Evolutionary conservation across 2,797 vertebrate genomes (phyloP), one percentile per base, ranked within the genome.

Genomic region (Tinamus major): DNA sequence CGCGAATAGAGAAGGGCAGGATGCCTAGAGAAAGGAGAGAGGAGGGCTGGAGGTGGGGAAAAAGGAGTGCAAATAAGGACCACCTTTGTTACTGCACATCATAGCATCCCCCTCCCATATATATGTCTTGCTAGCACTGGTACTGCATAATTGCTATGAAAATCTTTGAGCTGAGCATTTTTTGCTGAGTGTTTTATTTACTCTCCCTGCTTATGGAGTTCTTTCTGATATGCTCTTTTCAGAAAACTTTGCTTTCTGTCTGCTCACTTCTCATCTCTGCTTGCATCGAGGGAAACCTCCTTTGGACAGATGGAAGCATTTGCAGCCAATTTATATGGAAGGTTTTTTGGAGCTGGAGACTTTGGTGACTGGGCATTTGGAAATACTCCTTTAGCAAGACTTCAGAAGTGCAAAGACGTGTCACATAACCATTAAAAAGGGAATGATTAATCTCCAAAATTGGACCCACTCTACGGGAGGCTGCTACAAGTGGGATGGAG

Each of bases 81-180:
- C 35, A 16, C 44, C n/a, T 29, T 44, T 24, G n/a, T 20, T 27
- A 29, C 35, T 20, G 49, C 23, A 1, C 26, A 1, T 10, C 46
- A 15, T 33, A 10, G 62, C 17, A 5, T 48, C 39, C 53, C 20
- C 61, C 26, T 13, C 18, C 10, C 18, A 16, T 20, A 13, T 2
- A 0, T 1, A 0, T 12, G 16, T 29, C 49, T 88, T 7, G 0
- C 17, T 44, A 35, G 42, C 42, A 17, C 27, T 7, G 4, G 7
- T 13, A 0, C 37, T 3, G 29, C 15, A 18, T 33, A 24, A n/a
- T 35, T 71, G 9, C 35, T 13, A 4, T 53, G 49, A 41, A 55
- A 31, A 41, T 53, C 18, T 31, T 72, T 42, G 35, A 55, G 10
- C 21, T 41, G 42, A 56, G 29, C 21, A 23, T 56, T 56, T 72